These are phyloP conservation scores for Deladenus siricidicola DNA, from an alignment of 2,888 invertebrate species.

Conservation along the genomic window DNA sequence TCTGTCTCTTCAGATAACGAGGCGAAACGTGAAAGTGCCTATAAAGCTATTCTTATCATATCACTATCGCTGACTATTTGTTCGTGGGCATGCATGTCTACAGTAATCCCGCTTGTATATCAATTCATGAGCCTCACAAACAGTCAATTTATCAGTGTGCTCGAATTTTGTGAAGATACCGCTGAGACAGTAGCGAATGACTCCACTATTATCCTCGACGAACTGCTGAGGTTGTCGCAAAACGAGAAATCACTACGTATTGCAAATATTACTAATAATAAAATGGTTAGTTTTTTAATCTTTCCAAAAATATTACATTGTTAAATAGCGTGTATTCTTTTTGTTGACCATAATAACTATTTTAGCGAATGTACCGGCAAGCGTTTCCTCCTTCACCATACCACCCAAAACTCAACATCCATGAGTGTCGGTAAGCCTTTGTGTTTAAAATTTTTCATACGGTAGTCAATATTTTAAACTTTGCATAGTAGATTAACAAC, in stretches of 20 bases:
- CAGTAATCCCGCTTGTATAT: constrained; percentile 28
- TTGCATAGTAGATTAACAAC: too few species aligned
- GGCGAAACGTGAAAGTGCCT: not conserved
- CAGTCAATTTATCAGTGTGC: constrained; percentile 25
- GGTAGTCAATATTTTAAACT: too few species aligned
- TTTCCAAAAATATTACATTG: too few species aligned
- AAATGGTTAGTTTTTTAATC: too few species aligned
- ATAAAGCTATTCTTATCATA: not conserved
- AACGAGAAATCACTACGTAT: not conserved
- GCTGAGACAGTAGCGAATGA: constrained; percentile 24
- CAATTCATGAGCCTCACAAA: constrained; percentile 26
- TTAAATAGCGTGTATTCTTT: not conserved
- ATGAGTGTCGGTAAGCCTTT: not conserved
- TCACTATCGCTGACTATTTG: constrained; percentile 1
- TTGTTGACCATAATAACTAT: too few species aligned
- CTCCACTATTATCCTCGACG: constrained; percentile 19
- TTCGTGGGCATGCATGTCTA: constrained; percentile 19
- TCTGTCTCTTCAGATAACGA: not conserved
- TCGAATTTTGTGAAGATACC: constrained; percentile 24
- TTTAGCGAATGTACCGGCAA: constrained; percentile 6
- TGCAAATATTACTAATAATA: too few species aligned
- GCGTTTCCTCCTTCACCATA: not conserved
- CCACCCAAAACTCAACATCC: not conserved
- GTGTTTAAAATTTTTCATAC: too few species aligned
- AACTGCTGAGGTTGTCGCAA: not conserved